Evolutionary conservation across 2,113 vertebrate species (phyloP).

Genomic region (Cephalopterus ornatus): DNA sequence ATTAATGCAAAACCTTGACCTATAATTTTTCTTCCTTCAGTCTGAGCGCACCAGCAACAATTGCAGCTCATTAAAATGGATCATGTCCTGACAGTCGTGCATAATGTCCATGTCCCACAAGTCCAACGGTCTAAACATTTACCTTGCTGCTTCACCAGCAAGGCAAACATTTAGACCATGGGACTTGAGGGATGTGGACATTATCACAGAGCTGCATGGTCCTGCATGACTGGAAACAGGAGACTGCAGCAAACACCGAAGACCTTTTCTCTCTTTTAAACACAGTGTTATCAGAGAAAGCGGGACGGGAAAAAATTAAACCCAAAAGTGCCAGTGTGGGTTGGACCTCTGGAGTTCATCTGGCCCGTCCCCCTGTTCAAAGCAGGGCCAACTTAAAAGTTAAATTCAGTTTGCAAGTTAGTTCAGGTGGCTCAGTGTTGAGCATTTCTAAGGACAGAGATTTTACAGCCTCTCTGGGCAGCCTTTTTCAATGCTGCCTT

Average conservation of each 20-base stretch:
- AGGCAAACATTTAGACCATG: background rate
- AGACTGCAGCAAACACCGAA: background rate
- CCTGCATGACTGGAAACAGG: background rate
- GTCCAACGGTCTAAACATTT: background rate
- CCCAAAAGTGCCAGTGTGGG: background rate
- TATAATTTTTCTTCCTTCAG: slow-evolving; percentile 14
- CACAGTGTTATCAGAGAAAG: background rate
- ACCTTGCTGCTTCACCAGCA: background rate
- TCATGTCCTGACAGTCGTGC: background rate
- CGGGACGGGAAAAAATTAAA: rapidly evolving
- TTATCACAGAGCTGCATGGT: background rate
- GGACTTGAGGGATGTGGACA: background rate
- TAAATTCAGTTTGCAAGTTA: background rate
- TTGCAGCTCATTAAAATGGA: slow-evolving; percentile 8
- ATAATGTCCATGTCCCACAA: background rate
- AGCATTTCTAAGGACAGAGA: background rate
- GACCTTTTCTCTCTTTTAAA: background rate
- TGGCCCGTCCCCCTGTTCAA: background rate
- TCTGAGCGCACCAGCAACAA: background rate
- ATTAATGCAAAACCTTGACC: slow-evolving; percentile 48
- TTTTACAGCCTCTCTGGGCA: background rate
- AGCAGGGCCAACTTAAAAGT: background rate
- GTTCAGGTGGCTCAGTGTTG: background rate
- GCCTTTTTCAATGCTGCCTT: background rate
- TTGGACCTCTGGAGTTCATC: background rate